phyloP scores from a whole-genome alignment of 2,113 vertebrate species.

The Clupea harengus region DNA sequence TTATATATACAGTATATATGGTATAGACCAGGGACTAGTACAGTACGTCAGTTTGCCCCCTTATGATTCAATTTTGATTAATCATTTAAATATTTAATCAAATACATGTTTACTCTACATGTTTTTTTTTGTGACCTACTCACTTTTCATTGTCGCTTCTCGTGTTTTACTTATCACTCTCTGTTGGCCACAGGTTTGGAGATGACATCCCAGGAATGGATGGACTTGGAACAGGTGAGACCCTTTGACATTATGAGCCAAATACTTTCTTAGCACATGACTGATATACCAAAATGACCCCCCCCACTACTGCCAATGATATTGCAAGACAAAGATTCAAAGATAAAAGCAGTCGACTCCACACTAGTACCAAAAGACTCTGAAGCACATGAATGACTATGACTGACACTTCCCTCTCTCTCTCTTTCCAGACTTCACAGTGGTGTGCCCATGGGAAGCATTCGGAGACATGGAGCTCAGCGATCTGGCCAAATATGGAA shows the following conservation, averaged over 20 bases:
- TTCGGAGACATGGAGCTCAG: constrained; percentile 93
- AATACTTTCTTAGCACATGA: not conserved
- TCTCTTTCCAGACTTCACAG: constrained; percentile 80
- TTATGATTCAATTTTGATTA: not conserved
- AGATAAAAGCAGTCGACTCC: not conserved
- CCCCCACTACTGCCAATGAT: not conserved
- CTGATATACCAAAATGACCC: not conserved
- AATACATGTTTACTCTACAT: too few relatives aligned
- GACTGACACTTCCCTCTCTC: not conserved
- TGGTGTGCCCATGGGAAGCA: constrained; percentile 94
- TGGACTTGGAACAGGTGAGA: constrained; percentile 84
- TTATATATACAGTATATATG: not conserved
- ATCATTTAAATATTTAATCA: not conserved
- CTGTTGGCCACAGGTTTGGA: constrained; percentile 75
- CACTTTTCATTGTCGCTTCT: not conserved
- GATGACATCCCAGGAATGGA: constrained; percentile 97
- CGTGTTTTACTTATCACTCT: not conserved
- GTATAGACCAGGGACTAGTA: not conserved
- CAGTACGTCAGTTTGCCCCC: not conserved
- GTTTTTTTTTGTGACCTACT: not conserved
- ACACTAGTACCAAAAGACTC: not conserved
- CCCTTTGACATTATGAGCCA: too few relatives aligned
- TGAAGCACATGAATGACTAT: not conserved
- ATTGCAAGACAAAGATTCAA: not conserved
- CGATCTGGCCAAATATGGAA: constrained; percentile 80